Percentiles rank a stretch among this genome's conserved stretches.
These are phyloP conservation scores for Thymelicus sylvestris DNA, from an alignment of 2,888 invertebrate genomes.

Conservation along the genomic window DNA sequence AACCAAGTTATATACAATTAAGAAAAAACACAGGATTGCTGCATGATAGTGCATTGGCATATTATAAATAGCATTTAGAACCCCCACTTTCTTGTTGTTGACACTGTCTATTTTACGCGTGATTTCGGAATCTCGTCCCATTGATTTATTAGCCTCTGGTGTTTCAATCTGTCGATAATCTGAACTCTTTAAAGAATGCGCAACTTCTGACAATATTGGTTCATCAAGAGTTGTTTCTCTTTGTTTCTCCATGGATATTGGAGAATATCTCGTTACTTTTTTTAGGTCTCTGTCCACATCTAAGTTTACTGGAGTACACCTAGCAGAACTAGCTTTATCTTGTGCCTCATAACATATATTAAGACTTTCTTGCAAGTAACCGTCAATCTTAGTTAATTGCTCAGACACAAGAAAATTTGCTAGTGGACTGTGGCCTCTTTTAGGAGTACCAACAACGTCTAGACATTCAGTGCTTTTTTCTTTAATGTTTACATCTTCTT, in stretches of 20 bases:
- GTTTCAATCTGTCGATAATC: conserved; percentile 4
- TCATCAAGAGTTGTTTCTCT: background rate
- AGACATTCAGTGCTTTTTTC: conserved; percentile 38
- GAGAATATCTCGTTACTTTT: background rate
- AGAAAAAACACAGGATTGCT: conserved; percentile 77
- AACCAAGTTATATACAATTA: conserved; percentile 82
- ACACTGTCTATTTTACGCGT: conserved; percentile 65
- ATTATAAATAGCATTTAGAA: conserved; percentile 71
- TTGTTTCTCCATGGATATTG: background rate
- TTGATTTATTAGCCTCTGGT: background rate
- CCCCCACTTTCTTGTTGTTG: conserved; percentile 60
- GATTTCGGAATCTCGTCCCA: conserved; percentile 22
- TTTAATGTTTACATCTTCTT: conserved; percentile 44
- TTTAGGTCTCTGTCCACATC: conserved; percentile 46
- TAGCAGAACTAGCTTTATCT: conserved; percentile 47
- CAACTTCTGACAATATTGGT: background rate
- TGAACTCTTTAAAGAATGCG: background rate
- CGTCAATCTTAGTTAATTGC: conserved; percentile 73
- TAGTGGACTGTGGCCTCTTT: conserved; percentile 64
- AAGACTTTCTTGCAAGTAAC: conserved; percentile 74
- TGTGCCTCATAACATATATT: conserved; percentile 60
- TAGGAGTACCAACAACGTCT: conserved; percentile 47
- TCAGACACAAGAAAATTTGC: conserved; percentile 70
- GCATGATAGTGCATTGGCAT: conserved; percentile 83
- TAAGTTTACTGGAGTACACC: conserved; percentile 43